These are phyloP conservation scores for Listrodromus nycthemerus DNA, from an alignment of 2,888 invertebrate species.

Conservation along the genomic window DNA sequence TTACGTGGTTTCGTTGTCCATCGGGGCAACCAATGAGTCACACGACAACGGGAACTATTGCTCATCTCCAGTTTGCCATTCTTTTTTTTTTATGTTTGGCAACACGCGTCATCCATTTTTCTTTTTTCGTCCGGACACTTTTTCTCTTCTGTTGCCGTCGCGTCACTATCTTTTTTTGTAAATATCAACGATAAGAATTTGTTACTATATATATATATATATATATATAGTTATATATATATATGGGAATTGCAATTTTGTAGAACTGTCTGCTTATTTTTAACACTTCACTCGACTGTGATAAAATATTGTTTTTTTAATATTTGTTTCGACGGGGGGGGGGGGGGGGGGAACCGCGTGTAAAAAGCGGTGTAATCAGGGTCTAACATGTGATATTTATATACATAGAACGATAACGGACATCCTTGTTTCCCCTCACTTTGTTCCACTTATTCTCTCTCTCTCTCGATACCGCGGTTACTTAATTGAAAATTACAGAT, in stretches of 20 bases:
- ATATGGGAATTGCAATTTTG: no score
- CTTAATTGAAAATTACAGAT: not conserved
- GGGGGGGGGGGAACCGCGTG: not conserved
- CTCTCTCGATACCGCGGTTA: not conserved
- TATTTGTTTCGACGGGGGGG: no score
- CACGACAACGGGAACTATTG: conserved; percentile 7
- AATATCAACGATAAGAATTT: conserved; percentile 7
- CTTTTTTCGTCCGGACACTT: not conserved
- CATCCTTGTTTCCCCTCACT: conserved; percentile 46
- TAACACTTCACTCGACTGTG: no score
- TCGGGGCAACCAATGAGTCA: conserved; percentile 9
- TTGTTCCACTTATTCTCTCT: not conserved
- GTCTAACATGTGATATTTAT: not conserved
- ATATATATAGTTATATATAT: no score
- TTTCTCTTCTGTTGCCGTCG: not conserved
- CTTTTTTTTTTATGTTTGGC: not conserved
- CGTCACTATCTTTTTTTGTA: not conserved
- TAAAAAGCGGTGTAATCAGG: conserved; percentile 7
- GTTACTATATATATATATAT: no score
- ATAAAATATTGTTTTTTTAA: no score
- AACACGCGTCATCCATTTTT: conserved; percentile 16
- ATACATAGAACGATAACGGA: conserved; percentile 18
- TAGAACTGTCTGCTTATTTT: no score
- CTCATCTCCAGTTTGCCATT: conserved; percentile 32
- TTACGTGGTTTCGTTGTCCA: not conserved